These are phyloP conservation scores for Nothobranchius furzeri DNA, from an alignment of 2,113 vertebrate genomes.

Conservation along the genomic window DNA sequence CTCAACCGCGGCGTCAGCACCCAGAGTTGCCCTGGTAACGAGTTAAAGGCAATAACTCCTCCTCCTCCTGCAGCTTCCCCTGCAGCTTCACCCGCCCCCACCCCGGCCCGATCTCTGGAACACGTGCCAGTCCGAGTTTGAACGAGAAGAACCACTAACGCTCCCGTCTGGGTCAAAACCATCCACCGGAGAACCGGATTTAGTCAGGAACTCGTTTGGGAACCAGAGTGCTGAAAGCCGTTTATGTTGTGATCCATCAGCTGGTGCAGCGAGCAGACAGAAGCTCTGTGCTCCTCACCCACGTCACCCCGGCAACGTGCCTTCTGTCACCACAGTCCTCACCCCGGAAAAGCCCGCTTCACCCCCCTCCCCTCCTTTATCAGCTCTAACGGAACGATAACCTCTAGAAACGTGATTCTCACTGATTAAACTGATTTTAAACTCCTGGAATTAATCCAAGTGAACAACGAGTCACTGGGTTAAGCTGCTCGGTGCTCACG, in stretches of 20 bases:
- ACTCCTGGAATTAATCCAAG: conserved; percentile 26
- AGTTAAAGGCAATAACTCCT: conserved; percentile 84
- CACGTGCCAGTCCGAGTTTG: conserved; percentile 75
- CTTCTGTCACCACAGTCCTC: conserved; percentile 74
- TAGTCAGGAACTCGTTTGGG: background rate
- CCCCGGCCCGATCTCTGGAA: conserved; percentile 77
- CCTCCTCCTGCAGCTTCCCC: conserved; percentile 7
- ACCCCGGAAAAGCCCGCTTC: background rate
- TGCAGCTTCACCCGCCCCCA: conserved; percentile 17
- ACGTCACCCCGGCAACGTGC: conserved; percentile 75
- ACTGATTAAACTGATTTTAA: conserved; percentile 46
- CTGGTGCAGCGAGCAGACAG: conserved; percentile 1
- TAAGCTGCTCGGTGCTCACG: conserved; percentile 52
- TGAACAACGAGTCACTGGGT: conserved; percentile 39
- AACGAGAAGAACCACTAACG: conserved; percentile 11
- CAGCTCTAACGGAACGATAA: conserved; percentile 7
- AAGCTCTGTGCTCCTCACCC: conserved; percentile 3
- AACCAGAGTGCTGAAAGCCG: background rate
- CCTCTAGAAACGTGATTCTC: conserved; percentile 44
- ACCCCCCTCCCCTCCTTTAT: conserved; percentile 4
- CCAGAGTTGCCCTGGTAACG: conserved; percentile 87
- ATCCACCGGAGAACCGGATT: background rate
- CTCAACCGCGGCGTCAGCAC: conserved; percentile 78
- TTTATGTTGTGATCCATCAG: conserved; percentile 22
- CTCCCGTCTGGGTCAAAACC: background rate